A percentile compares a stretch with the other conserved stretches of the same genome.
phyloP scores from a whole-genome alignment of 2,113 vertebrate species.

The Lophius piscatorius region DNA sequence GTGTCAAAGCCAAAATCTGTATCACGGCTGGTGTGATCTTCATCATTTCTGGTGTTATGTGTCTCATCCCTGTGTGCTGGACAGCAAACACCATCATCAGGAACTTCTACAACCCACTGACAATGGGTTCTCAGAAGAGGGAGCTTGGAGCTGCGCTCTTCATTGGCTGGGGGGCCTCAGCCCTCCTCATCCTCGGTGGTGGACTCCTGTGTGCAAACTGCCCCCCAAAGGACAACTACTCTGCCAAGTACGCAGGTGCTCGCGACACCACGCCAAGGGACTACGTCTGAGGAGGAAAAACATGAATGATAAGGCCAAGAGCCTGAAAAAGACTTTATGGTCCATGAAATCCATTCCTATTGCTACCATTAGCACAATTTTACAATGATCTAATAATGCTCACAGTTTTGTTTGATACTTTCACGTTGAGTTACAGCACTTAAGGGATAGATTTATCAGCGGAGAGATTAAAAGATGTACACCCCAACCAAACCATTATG shows the following conservation, averaged over 20 bases:
- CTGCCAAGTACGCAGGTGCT: constrained; percentile 83
- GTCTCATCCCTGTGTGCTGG: constrained; percentile 89
- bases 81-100: constrained; percentile 84
- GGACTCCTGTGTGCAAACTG: constrained; percentile 89
- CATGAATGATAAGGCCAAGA: not conserved
- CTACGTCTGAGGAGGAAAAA: constrained; percentile 82
- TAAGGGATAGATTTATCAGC: constrained; percentile 3
- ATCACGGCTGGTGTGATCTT: constrained; percentile 82
- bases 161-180: constrained; percentile 88
- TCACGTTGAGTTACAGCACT: constrained; percentile 1
- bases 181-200: constrained; percentile 86
- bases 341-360: constrained; percentile 3
- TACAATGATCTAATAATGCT: constrained; percentile 1
- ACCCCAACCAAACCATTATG: constrained; percentile 31
- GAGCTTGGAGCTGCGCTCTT: constrained; percentile 90
- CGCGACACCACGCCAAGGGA: constrained; percentile 80
- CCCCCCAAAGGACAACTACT: constrained; percentile 83
- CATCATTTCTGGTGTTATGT: constrained; percentile 81
- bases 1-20: constrained; percentile 82
- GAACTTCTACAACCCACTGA: constrained; percentile 88
- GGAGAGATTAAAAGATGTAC: not conserved
- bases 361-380: constrained; percentile 1
- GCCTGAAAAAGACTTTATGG: constrained; percentile 39
- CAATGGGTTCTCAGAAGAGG: constrained; percentile 75
- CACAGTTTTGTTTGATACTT: constrained; percentile 13